Evolutionary conservation across 2,113 vertebrate genomes (phyloP), one percentile per base, ranked within the genome.

Genomic region (Xenopus tropicalis): DNA sequence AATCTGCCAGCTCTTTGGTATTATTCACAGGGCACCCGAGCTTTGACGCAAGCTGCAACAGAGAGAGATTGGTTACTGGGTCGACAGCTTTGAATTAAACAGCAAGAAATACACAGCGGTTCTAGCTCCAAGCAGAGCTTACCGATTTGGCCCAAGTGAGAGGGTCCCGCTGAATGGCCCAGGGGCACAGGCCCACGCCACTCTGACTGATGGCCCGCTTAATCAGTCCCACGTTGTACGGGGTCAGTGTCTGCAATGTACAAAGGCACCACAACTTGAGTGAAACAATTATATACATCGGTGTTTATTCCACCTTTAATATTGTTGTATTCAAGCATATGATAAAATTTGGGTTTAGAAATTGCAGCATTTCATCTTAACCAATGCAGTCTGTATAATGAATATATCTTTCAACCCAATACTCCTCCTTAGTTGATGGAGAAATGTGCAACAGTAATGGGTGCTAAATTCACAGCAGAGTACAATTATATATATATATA

Each of bases 141-240:
- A 97, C 97, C 91, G 81, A 80, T 66, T 89, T 85, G 46, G 97
- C 92, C 77, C 84, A 86, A 22, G 1, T 19, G 1, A 96, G 91
- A 0, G 96, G 95, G 23, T 94, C 82, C 61, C 4, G 86, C 84
- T 93, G 94, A 79, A 98, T 65, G n/a, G 70, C 92, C 96, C 95
- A 99, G 19, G 93, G 84, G 78, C 90, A 90, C 12, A 92, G n/a
- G 0, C 86, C 88, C 0, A 94, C 92, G 0, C 97, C 97, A 0
- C 97, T 99, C 86, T 99, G 94, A 76, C 93, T 95, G 83, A 99
- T 98, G 78, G 93, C 96, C 81, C 95, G 87, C 70, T 81, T 92
- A 83, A 98, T 81, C 73, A 97, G 65, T 1, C 96, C 96, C 70
- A 93, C 94, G 85, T 93, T 99, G 84, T 95, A 84, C 0, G 96